A percentile compares a stretch with the other conserved stretches of the same genome.
Conservation (phyloP, 2,888 invertebrate genomes). For the Calliopum simillimum region DNA sequence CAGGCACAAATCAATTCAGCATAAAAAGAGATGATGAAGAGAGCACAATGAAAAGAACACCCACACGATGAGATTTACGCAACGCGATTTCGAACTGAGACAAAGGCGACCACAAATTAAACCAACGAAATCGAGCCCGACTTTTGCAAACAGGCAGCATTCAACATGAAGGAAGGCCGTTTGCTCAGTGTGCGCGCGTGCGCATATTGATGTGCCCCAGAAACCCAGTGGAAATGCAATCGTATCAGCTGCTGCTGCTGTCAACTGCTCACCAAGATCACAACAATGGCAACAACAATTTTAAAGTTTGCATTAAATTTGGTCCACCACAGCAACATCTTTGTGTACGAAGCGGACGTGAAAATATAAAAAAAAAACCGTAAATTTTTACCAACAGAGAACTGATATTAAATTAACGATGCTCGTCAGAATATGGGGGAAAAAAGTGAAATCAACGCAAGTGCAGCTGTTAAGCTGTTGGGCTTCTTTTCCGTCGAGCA, state of each 20-base stretch:
- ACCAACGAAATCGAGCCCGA: not conserved
- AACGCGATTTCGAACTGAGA: not conserved
- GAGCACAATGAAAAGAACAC: conserved; percentile 4
- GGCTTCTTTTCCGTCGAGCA: too few relatives aligned
- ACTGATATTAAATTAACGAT: too few relatives aligned
- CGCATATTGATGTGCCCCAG: conserved; percentile 43
- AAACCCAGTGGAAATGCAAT: conserved; percentile 48
- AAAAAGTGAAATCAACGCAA: too few relatives aligned
- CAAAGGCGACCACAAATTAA: not conserved
- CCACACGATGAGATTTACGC: conserved; percentile 12
- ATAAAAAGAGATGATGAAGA: not conserved
- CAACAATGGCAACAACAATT: too few relatives aligned
- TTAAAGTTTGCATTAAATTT: too few relatives aligned
- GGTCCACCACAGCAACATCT: too few relatives aligned
- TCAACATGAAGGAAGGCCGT: conserved; percentile 25
- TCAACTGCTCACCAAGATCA: conserved; percentile 17
- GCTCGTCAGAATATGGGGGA: too few relatives aligned
- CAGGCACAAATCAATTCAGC: not conserved
- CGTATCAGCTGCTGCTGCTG: conserved; percentile 22
- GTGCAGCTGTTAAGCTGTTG: too few relatives aligned
- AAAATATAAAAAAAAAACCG: too few relatives aligned
- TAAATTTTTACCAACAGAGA: too few relatives aligned
- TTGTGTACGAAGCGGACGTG: too few relatives aligned
- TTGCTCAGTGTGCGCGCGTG: not conserved
- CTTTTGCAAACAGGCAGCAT: not conserved